Evolutionary conservation across 2,888 invertebrate genomes (phyloP).

Genomic region (Malachius bipustulatus): DNA sequence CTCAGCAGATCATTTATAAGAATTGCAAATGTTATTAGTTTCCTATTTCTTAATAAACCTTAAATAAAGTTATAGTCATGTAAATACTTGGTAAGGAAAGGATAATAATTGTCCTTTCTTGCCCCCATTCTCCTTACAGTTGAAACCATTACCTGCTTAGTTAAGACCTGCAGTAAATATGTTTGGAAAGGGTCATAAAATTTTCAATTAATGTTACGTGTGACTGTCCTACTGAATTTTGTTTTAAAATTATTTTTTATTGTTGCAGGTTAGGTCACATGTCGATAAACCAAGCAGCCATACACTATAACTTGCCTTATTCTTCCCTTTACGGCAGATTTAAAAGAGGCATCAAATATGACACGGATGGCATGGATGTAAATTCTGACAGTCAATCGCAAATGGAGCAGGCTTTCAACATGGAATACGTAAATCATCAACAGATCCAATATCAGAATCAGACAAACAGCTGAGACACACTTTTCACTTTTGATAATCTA

Average conservation of each 20-base stretch:
- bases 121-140: too few relatives aligned
- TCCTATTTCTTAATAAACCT: too few relatives aligned
- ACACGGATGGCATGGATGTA: constrained; percentile 39
- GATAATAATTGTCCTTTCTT: too few relatives aligned
- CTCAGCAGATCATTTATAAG: too few relatives aligned
- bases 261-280: constrained; percentile 70
- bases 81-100: too few relatives aligned
- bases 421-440: constrained; percentile 33
- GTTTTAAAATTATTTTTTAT: not conserved
- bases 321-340: constrained; percentile 82
- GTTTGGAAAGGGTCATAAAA: too few relatives aligned
- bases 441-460: constrained; percentile 35
- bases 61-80: too few relatives aligned
- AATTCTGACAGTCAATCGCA: constrained; percentile 34
- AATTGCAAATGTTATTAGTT: too few relatives aligned
- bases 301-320: constrained; percentile 82
- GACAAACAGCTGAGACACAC: constrained; percentile 32
- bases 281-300: constrained; percentile 89
- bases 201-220: too few relatives aligned
- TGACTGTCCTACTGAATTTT: too few relatives aligned
- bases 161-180: too few relatives aligned
- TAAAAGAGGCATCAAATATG: constrained; percentile 70
- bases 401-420: constrained; percentile 26
- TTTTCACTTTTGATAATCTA: constrained; percentile 28
- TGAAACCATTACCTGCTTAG: too few relatives aligned